Percentiles rank a stretch among this genome's conserved stretches.
Conservation (phyloP, 1,140 invertebrate genomes). For the Trichonephila inaurata region DNA sequence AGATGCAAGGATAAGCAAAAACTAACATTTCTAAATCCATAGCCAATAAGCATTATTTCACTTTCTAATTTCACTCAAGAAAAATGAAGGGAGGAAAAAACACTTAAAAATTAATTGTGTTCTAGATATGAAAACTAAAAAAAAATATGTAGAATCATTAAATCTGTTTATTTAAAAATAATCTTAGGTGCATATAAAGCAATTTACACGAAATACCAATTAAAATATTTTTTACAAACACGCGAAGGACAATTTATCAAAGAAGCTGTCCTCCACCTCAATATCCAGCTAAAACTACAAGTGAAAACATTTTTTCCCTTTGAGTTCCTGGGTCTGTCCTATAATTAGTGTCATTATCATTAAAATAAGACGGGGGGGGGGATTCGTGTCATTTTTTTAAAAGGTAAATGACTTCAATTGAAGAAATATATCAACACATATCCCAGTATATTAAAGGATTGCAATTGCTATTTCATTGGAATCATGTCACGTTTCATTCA, state of each 20-base stretch:
- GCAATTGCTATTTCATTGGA: not conserved
- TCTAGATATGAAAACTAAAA: too few relatives aligned
- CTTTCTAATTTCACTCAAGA: too few relatives aligned
- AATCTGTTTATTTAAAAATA: too few relatives aligned
- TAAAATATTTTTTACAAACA: not conserved
- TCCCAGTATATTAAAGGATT: not conserved
- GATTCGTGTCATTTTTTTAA: not conserved
- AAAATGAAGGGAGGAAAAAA: too few relatives aligned
- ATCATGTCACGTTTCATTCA: not conserved
- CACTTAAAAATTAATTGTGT: too few relatives aligned
- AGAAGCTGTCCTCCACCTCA: conserved; percentile 2
- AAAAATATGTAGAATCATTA: too few relatives aligned
- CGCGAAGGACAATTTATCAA: not conserved
- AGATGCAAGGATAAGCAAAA: too few relatives aligned
- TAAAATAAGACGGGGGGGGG: not conserved
- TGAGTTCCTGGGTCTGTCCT: not conserved
- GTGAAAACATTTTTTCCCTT: not conserved
- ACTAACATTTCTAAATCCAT: too few relatives aligned
- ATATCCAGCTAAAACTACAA: not conserved
- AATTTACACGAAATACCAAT: too few relatives aligned
- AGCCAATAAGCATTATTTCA: too few relatives aligned
- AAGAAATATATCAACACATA: not conserved
- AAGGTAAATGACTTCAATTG: not conserved
- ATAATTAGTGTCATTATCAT: conserved; percentile 21
- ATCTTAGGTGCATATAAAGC: too few relatives aligned